Conservation (phyloP, 2,888 invertebrate genomes). For the Spilarctia lutea region DNA sequence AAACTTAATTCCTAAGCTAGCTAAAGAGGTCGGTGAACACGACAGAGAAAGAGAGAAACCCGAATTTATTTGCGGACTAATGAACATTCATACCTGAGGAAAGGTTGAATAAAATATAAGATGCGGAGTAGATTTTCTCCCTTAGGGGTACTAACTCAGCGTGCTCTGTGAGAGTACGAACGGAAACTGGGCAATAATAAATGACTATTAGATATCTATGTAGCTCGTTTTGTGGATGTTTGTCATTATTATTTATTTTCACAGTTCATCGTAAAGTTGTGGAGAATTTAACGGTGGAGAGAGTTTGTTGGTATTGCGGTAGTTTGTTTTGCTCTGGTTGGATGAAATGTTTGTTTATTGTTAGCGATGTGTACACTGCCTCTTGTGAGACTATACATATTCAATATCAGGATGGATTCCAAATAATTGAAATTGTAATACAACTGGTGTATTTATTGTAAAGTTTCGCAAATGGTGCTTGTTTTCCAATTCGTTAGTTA, state of each 20-base stretch:
- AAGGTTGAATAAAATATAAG: constrained; percentile 81
- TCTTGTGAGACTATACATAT: not conserved
- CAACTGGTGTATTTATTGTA: not conserved
- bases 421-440: not conserved
- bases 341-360: constrained; percentile 5
- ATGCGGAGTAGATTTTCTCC: constrained; percentile 73
- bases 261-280: constrained; percentile 49
- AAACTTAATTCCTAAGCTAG: constrained; percentile 23
- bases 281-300: constrained; percentile 32
- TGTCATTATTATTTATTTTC: constrained; percentile 62
- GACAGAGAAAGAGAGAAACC: constrained; percentile 57
- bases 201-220: constrained; percentile 65
- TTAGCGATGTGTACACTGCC: not conserved
- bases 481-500: not conserved
- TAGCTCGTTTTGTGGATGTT: constrained; percentile 58
- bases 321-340: constrained; percentile 18
- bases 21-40: constrained; percentile 68
- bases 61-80: constrained; percentile 76
- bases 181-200: constrained; percentile 64
- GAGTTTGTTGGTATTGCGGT: constrained; percentile 21
- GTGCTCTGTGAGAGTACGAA: constrained; percentile 65
- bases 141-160: constrained; percentile 74
- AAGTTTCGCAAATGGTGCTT: not conserved
- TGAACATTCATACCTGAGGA: constrained; percentile 82
- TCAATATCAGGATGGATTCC: not conserved